Evolutionary conservation across 2,888 invertebrate genomes (phyloP).

Genomic region (Drosophila parthenogenetica): DNA sequence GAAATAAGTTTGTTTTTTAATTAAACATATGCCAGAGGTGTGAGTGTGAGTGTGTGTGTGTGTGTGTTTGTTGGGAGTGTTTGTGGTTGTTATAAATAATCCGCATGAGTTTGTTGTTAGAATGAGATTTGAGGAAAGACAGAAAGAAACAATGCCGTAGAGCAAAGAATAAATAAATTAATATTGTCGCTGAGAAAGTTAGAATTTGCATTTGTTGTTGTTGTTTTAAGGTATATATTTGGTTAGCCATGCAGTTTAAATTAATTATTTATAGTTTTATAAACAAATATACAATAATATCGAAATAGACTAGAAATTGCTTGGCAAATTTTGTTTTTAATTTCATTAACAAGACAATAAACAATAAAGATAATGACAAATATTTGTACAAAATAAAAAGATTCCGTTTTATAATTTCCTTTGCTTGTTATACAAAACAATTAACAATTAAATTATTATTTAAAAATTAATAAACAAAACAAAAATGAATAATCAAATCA

Average conservation of each 20-base stretch:
- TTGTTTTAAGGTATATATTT: constrained; percentile 44
- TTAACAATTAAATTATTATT: constrained; percentile 42
- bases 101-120: constrained; percentile 64
- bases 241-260: constrained; percentile 69
- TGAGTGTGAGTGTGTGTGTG: constrained; percentile 19
- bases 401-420: constrained; percentile 24
- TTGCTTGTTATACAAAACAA: no score
- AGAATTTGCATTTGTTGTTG: constrained; percentile 44
- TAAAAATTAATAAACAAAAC: constrained; percentile 29
- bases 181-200: constrained; percentile 58
- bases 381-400: constrained; percentile 36
- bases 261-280: constrained; percentile 27
- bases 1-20: constrained; percentile 9
- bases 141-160: constrained; percentile 71
- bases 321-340: constrained; percentile 34
- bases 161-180: constrained; percentile 68
- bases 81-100: constrained; percentile 49
- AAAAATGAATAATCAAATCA: constrained; percentile 53
- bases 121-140: constrained; percentile 62
- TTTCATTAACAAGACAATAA: constrained; percentile 36
- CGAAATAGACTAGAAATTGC: constrained; percentile 43
- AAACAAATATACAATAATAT: constrained; percentile 43
- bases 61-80: constrained; percentile 2
- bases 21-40: constrained; percentile 15
- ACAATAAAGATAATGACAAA: constrained; percentile 40